A percentile compares a stretch with the other conserved stretches of the same genome.
Conservation (phyloP, 2,888 invertebrate genomes). For the Corythucha ciliata region DNA sequence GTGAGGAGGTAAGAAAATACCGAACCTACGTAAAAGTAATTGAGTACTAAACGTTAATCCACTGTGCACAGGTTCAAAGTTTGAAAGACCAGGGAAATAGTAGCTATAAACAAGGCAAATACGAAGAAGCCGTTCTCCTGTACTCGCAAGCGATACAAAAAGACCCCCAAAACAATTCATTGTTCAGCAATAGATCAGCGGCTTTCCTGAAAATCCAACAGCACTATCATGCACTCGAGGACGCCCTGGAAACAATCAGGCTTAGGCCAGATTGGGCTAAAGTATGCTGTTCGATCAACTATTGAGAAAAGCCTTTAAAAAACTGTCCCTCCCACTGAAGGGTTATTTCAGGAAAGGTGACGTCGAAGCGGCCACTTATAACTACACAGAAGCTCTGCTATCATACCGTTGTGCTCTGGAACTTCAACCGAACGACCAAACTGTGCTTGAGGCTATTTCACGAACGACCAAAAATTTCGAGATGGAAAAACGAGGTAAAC, state of each 20-base stretch:
- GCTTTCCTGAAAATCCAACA: conserved; percentile 69
- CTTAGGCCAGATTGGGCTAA: conserved; percentile 71
- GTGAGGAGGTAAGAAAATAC: no score
- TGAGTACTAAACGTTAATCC: no score
- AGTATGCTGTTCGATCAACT: conserved; percentile 44
- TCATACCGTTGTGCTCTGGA: conserved; percentile 59
- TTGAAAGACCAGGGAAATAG: conserved; percentile 64
- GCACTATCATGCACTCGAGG: conserved; percentile 64
- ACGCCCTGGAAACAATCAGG: conserved; percentile 65
- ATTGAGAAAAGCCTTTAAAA: conserved; percentile 5
- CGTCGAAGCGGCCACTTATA: conserved; percentile 57
- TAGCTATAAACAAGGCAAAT: conserved; percentile 62
- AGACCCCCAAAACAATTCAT: conserved; percentile 57
- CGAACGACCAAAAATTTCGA: conserved; percentile 50
- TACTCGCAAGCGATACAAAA: conserved; percentile 70
- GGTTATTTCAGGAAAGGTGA: conserved; percentile 65
- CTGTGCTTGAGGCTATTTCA: conserved; percentile 53
- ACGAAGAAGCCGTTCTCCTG: conserved; percentile 64
- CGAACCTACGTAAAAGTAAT: no score
- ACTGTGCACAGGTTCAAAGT: conserved; percentile 10
- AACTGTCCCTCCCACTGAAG: conserved; percentile 41
- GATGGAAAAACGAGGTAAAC: conserved; percentile 52
- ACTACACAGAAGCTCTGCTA: conserved; percentile 56
- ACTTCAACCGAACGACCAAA: conserved; percentile 56
- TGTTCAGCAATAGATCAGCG: conserved; percentile 71